These are phyloP conservation scores for Lethrus apterus DNA, from an alignment of 1,140 invertebrate genomes.

Conservation along the genomic window DNA sequence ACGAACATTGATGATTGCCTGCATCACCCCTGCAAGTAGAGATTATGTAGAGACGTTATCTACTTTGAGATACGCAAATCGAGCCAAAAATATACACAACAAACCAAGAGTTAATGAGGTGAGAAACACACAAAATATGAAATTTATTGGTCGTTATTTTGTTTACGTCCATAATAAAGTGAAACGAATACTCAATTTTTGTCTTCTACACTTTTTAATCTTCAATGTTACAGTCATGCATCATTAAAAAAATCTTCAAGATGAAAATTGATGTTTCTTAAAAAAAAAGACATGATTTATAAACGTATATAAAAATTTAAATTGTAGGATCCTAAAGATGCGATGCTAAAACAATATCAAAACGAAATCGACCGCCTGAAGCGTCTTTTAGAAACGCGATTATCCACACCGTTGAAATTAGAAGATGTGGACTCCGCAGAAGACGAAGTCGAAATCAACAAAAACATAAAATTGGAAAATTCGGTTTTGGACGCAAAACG, in stretches of 20 bases:
- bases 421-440: conserved; percentile 26
- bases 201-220: too few relatives aligned
- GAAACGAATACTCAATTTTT: too few relatives aligned
- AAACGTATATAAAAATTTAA: conserved; percentile 1
- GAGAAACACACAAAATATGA: neutral
- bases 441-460: conserved; percentile 18
- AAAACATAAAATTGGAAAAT: conserved; percentile 11
- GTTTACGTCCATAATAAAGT: too few relatives aligned
- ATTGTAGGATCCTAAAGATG: conserved; percentile 75
- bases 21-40: conserved; percentile 79
- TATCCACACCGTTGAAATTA: conserved; percentile 24
- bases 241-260: too few relatives aligned
- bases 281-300: too few relatives aligned
- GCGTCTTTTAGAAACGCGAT: conserved; percentile 52
- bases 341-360: conserved; percentile 80
- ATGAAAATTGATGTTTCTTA: too few relatives aligned
- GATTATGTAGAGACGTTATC: conserved; percentile 89
- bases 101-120: conserved; percentile 87
- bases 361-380: conserved; percentile 73
- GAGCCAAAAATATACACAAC: conserved; percentile 91
- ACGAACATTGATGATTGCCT: conserved; percentile 91
- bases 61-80: conserved; percentile 79
- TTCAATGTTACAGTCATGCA: too few relatives aligned
- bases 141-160: too few relatives aligned
- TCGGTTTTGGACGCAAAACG: conserved; percentile 36